Evolutionary conservation across 2,888 invertebrate genomes (phyloP).

Genomic region (Thera britannica): DNA sequence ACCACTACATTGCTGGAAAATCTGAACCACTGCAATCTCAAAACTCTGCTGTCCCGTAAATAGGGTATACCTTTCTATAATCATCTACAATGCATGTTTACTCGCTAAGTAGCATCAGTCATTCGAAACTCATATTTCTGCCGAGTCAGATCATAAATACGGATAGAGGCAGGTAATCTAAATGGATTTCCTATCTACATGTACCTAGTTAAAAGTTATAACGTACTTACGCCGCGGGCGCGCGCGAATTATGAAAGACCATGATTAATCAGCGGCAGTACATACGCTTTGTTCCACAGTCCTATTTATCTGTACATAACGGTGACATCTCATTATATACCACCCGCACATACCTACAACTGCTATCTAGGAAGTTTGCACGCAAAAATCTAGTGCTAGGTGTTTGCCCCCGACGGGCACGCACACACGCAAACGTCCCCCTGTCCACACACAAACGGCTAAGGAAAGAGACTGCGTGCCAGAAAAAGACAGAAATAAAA

Average conservation of each 20-base stretch:
- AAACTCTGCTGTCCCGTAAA: too few species aligned
- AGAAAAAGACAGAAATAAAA: slow-evolving; percentile 83
- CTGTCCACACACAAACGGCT: slow-evolving; percentile 53
- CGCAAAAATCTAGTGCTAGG: slow-evolving; percentile 83
- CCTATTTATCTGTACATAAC: slow-evolving; percentile 74
- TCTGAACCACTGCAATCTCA: too few species aligned
- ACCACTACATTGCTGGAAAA: too few species aligned
- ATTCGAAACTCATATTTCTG: neutral
- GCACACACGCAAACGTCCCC: slow-evolving; percentile 47
- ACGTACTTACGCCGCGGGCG: slow-evolving; percentile 25
- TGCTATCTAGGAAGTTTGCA: slow-evolving; percentile 80
- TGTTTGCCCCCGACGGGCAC: slow-evolving; percentile 69
- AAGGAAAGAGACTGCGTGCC: slow-evolving; percentile 74
- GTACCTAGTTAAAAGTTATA: slow-evolving; percentile 39
- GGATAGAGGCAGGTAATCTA: slow-evolving; percentile 18
- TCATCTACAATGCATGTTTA: too few species aligned
- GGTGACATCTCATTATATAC: slow-evolving; percentile 82
- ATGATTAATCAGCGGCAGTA: slow-evolving; percentile 78
- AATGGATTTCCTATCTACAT: slow-evolving; percentile 34
- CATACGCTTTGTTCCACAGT: slow-evolving; percentile 72
- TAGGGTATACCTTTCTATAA: too few species aligned
- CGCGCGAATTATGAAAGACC: slow-evolving; percentile 67
- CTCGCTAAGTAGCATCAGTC: neutral
- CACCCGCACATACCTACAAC: slow-evolving; percentile 59
- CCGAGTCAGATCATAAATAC: slow-evolving; percentile 15